Base-by-base conservation (phyloP, 1,140 invertebrate genomes). In the Theocolax elegans region DNA sequence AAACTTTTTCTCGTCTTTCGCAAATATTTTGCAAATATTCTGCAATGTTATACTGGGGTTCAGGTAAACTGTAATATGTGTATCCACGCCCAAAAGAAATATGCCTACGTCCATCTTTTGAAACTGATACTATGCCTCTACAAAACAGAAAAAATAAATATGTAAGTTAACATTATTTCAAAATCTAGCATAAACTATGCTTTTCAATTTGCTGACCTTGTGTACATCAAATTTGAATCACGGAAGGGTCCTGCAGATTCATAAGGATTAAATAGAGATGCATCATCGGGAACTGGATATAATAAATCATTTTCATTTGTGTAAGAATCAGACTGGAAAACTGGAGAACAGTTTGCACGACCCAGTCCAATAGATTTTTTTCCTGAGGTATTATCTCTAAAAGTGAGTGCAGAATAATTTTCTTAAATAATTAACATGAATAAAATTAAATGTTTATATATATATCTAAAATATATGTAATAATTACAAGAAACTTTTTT, bases 31-130 rank as follows among this genome's bases (percentile, higher is more conserved):
- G 29, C 25, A 83, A 48, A 7, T 68, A 69, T 0, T 71, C 53
- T 9, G 72, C 51, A n/a, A 76, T 53, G 4, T 72, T 72, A 25
- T 74, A 74, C 63, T 77, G 31, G 7, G 67, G 68, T 9, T 77
- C 67, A 7, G 83, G 80, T 15, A 80, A 68, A 51, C 79, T 74
- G 53, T 85, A 85, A 6, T 44, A 44, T 2, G 77, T 80, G 27
- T 78, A 79, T 1, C 83, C 83, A 10, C 84, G 77, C 42, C 84
- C 84, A 72, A 75, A 62, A 2, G 76, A 66, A 15, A 86, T 77
- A 13, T 76, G 77, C 59, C 80, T 76, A 21, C 71, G 79, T 7
- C 83, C 82, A 71, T 81, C 77, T 42, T 35, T 62, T 1, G 79
- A 75, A 19, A 81, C 31, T 3, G 51, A 70, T 9, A 79, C 12